Percentiles rank a stretch among this genome's conserved stretches.
Conservation (phyloP, 2,113 vertebrate species). For the Pangasianodon hypophthalmus region DNA sequence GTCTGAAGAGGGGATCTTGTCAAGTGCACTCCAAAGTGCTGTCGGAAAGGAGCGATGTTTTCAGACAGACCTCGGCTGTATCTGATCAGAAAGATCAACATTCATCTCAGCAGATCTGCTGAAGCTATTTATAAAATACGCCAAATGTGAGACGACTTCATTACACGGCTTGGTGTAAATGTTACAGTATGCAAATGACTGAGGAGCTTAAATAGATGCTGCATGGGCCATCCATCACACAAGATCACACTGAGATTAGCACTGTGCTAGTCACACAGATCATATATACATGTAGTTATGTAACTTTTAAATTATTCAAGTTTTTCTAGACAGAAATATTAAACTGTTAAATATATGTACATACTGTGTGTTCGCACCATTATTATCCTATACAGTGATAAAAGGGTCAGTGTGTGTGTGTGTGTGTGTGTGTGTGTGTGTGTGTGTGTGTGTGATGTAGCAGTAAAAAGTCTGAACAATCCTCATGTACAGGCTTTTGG, state of each 20-base stretch:
- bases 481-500: no score
- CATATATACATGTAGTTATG: not conserved
- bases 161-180: slow-evolving; percentile 1
- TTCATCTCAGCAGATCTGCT: not conserved
- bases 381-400: no score
- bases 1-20: not conserved
- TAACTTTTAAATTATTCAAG: not conserved
- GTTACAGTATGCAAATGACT: slow-evolving; percentile 32
- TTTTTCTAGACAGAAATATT: not conserved
- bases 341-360: not conserved
- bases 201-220: not conserved
- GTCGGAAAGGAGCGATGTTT: not conserved
- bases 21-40: not conserved
- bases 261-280: not conserved
- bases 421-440: no score
- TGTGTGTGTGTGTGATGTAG: no score
- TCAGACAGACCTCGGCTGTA: not conserved
- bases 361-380: not conserved
- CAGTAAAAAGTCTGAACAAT: no score
- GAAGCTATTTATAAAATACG: slow-evolving; percentile 6
- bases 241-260: not conserved
- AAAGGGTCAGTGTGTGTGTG: no score
- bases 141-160: not conserved
- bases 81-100: not conserved
- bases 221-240: not conserved